Evolutionary conservation across 2,888 invertebrate genomes (phyloP).

Genomic region (Drosophila gaucha): DNA sequence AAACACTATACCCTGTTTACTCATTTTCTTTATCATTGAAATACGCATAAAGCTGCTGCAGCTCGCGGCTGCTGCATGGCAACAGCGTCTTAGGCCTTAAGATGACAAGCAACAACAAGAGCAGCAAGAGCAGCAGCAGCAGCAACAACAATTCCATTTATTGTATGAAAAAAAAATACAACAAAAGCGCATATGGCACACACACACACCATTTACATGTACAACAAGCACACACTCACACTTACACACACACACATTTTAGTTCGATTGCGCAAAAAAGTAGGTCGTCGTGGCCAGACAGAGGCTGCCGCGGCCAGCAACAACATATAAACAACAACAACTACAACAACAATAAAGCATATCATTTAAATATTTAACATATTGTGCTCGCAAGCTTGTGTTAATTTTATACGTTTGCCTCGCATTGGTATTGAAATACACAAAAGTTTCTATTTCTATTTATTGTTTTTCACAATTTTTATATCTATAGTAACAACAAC

Average conservation of each 20-base stretch:
- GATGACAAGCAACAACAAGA: constrained; percentile 10
- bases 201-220: neutral
- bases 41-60: constrained; percentile 31
- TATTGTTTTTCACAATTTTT: constrained; percentile 36
- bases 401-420: constrained; percentile 51
- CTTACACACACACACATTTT: constrained; percentile 37
- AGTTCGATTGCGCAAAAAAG: constrained; percentile 74
- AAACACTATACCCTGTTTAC: neutral
- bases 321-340: constrained; percentile 20
- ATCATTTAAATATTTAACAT: constrained; percentile 74
- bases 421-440: constrained; percentile 64
- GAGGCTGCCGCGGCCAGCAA: constrained; percentile 40
- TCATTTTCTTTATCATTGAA: neutral
- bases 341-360: constrained; percentile 49
- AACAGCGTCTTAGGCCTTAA: constrained; percentile 22
- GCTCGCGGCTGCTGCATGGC: constrained; percentile 37
- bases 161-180: constrained; percentile 37
- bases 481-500: constrained; percentile 5
- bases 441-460: constrained; percentile 34
- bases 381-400: constrained; percentile 47
- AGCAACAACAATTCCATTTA: constrained; percentile 6
- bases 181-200: constrained; percentile 8
- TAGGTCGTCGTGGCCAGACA: constrained; percentile 74
- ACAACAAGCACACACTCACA: constrained; percentile 7
- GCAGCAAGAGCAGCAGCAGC: constrained; percentile 3